Base-by-base conservation (phyloP, 2,888 invertebrate species). In the Schizotus pectinicornis region DNA sequence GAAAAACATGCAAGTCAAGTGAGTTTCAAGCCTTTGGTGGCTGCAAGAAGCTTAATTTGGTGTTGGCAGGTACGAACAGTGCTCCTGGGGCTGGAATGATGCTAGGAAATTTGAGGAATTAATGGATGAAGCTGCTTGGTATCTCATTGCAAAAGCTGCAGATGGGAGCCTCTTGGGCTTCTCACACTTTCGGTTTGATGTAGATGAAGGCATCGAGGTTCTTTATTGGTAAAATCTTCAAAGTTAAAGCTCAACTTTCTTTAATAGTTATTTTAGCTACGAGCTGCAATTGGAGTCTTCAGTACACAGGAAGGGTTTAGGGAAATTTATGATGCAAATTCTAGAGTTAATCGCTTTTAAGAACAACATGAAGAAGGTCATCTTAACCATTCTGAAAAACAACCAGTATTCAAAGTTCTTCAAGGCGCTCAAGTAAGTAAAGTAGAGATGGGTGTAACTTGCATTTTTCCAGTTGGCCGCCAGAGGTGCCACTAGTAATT, bases 121-220 rank as follows among this genome's bases (percentile, higher is more conserved):
- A 84, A 85, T 82, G 14, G 89, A 91, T 68, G 87, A 88, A 54
- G 79, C 83, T 35, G 90, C 92, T 2, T 87, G 89, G 86, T 92
- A 89, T 77, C 81, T 92, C 32, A 82, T 92, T 58, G 90, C 85
- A 3, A 83, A 81, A 70, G 77, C 79, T 14, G 78, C 80, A 32
- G 79, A 81, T 43, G 79, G 79, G 6, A 77, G 73, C 62, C 84
- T 85, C 0, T 80, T 91, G 49, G 94, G 88, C 1, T 92, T 91
- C 78, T 86, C 88, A 50, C 92, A 94, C 79, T 93, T 92, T 77
- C 81, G 93, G 74, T 93, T 93, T 80, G 93, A 92, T 75, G 82
- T 92, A 80, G 93, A 94, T 74, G 86, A 86, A 75, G 90, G 88
- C 9, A 81, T 86, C 46, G 88, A 88, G 72, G 92, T 92, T 5